These are phyloP conservation scores for Cephus runcator DNA, from an alignment of 2,888 invertebrate genomes.

Conservation along the genomic window DNA sequence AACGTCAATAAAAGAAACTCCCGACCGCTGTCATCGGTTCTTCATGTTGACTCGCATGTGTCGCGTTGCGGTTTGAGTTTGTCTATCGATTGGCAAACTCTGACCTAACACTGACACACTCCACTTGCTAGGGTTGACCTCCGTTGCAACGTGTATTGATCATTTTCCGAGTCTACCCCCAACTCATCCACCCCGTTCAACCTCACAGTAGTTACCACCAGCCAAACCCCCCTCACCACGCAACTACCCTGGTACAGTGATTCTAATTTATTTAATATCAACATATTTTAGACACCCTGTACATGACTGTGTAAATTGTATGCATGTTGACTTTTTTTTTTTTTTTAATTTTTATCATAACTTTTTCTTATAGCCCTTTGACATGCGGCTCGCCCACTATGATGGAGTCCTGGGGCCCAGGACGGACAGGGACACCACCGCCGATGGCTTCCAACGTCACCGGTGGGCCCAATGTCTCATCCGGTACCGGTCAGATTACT, in stretches of 20 bases:
- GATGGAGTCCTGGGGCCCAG: slow-evolving; percentile 66
- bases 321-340: background rate
- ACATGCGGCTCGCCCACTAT: slow-evolving; percentile 69
- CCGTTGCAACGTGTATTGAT: slow-evolving; percentile 25
- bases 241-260: background rate
- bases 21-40: background rate
- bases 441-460: slow-evolving; percentile 49
- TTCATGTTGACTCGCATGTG: background rate
- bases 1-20: background rate
- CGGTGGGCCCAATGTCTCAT: slow-evolving; percentile 49
- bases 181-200: background rate
- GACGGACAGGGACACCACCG: slow-evolving; percentile 52
- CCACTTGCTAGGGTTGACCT: slow-evolving; percentile 53
- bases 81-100: slow-evolving; percentile 56
- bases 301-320: background rate
- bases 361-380: slow-evolving; percentile 64
- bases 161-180: background rate
- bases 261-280: background rate
- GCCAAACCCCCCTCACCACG: background rate
- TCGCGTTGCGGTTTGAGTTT: slow-evolving; percentile 27
- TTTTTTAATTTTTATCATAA: background rate
- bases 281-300: background rate
- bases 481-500: slow-evolving; percentile 39
- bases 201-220: background rate
- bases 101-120: slow-evolving; percentile 64